A percentile compares a stretch with the other conserved stretches of the same genome.
These are phyloP conservation scores for Mactra quadrangularis DNA, from an alignment of 1,140 invertebrate species.

Conservation along the genomic window DNA sequence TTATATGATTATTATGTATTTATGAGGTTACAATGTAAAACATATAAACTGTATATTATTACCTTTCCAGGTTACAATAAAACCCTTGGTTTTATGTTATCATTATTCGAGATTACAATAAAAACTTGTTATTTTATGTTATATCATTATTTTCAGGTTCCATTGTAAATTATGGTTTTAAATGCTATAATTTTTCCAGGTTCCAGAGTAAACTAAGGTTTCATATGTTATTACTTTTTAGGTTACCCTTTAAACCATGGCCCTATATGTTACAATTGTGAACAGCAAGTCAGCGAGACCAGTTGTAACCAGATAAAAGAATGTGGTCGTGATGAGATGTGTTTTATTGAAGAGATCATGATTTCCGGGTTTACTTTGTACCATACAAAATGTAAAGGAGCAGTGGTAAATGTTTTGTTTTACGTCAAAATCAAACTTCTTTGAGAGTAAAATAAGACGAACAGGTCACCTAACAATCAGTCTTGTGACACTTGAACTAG, in stretches of 20 bases:
- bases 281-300: not conserved
- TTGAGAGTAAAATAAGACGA: too few species aligned
- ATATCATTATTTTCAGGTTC: too few species aligned
- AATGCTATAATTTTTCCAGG: not conserved
- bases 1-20: too few species aligned
- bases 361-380: not conserved
- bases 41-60: too few species aligned
- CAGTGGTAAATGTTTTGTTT: conserved; percentile 1
- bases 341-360: conserved; percentile 12
- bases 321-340: conserved; percentile 25
- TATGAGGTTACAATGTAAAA: too few species aligned
- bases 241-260: not conserved
- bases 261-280: conserved; percentile 25
- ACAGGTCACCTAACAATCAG: too few species aligned
- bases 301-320: conserved; percentile 1
- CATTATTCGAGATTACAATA: too few species aligned
- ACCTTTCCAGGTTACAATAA: too few species aligned
- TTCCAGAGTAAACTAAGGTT: not conserved
- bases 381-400: not conserved
- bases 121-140: too few species aligned
- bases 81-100: too few species aligned
- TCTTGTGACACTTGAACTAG: too few species aligned
- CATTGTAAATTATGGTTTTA: not conserved
- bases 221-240: not conserved
- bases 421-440: too few species aligned